Percentiles rank a stretch among this genome's conserved stretches.
Evolutionary conservation across 1,140 invertebrate species (phyloP).

Genomic region (Zaprionus taronus): DNA sequence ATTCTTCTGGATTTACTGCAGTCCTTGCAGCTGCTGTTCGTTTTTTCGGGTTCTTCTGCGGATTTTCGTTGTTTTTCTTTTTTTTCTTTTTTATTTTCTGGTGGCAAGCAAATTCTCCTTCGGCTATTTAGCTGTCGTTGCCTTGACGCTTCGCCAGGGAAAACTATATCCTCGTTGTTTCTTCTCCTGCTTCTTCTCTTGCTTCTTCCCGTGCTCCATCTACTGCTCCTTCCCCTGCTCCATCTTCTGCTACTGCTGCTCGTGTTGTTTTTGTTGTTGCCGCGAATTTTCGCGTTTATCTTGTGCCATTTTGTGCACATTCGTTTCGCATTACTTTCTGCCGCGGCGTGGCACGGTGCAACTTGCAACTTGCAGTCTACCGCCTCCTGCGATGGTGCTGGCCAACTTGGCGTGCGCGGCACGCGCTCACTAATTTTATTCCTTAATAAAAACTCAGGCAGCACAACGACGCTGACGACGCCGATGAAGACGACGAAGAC

Average conservation of each 20-base stretch:
- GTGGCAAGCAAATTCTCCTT: constrained; percentile 34
- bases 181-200: neutral
- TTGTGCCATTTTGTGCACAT: constrained; percentile 66
- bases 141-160: constrained; percentile 13
- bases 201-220: neutral
- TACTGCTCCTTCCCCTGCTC: neutral
- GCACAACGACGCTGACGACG: constrained; percentile 10
- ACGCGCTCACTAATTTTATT: constrained; percentile 81
- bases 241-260: neutral
- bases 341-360: constrained; percentile 8
- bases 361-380: constrained; percentile 44
- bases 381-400: constrained; percentile 16
- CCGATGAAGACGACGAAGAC: neutral
- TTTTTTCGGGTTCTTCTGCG: neutral
- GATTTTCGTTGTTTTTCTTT: constrained; percentile 7
- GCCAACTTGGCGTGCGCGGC: constrained; percentile 68
- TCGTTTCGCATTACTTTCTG: constrained; percentile 67
- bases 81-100: constrained; percentile 14
- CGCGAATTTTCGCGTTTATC: constrained; percentile 70
- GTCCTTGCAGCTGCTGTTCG: neutral
- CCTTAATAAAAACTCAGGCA: constrained; percentile 73
- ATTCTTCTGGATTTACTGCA: constrained; percentile 14
- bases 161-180: too few species aligned
- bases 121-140: constrained; percentile 48
- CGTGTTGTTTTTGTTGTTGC: constrained; percentile 22